Evolutionary conservation across 2,888 invertebrate species (phyloP).

Genomic region (Palloptera scutellata): DNA sequence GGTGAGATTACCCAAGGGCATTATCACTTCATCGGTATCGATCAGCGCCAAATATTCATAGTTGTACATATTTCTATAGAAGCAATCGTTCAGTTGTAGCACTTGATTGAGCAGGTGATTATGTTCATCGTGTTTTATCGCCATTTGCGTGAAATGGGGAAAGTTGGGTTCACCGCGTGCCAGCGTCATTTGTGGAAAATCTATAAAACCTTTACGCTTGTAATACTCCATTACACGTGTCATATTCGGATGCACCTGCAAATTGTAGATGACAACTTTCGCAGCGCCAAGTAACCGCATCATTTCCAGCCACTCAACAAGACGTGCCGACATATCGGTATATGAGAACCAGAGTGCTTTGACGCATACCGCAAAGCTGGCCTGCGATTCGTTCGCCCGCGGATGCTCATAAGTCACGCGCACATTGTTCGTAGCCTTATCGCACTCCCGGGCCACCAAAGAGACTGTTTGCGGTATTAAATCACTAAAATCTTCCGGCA

Average conservation of each 20-base stretch:
- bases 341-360: constrained; percentile 91
- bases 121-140: constrained; percentile 82
- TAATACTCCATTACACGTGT: constrained; percentile 76
- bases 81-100: constrained; percentile 94
- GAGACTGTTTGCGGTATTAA: constrained; percentile 70
- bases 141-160: constrained; percentile 85
- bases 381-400: constrained; percentile 30
- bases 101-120: constrained; percentile 92
- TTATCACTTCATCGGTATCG: constrained; percentile 93
- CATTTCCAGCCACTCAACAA: constrained; percentile 93
- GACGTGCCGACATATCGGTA: constrained; percentile 83
- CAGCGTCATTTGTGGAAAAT: constrained; percentile 79
- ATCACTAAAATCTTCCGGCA: constrained; percentile 69
- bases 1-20: constrained; percentile 75
- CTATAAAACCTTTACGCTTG: constrained; percentile 70
- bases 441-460: constrained; percentile 80
- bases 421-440: constrained; percentile 82
- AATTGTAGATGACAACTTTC: constrained; percentile 89
- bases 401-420: constrained; percentile 79
- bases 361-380: constrained; percentile 86
- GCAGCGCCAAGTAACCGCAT: constrained; percentile 84
- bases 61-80: constrained; percentile 88
- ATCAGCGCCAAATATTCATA: constrained; percentile 87
- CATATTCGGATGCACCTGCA: constrained; percentile 87
- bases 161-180: constrained; percentile 89